Base-by-base conservation (phyloP, 2,797 vertebrate species). In the Pagetopsis macropterus region DNA sequence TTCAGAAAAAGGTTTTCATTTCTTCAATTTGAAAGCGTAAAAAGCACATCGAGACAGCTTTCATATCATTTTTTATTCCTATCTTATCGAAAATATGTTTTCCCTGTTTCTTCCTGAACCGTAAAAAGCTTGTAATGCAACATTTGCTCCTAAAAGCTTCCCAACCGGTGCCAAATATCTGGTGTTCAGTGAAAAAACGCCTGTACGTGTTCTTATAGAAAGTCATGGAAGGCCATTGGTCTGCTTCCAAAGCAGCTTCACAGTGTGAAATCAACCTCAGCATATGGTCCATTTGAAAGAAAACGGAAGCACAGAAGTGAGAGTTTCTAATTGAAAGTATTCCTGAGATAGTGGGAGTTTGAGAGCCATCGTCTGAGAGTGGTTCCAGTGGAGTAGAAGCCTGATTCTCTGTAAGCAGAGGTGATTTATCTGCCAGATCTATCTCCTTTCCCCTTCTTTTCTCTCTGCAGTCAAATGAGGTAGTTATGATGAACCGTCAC, bases 401-500 rank as follows among this genome's bases (percentile, higher is more conserved):
- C 84, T 41, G 68, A 70, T 71, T 70, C 65, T 69, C 44, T 71
- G 62, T 73, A 65, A 75, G 70, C 78, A 16, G 27, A 81, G 70
- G 70, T 87, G 85, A 92, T 92, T 88, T 79, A 87, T 86, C 64
- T 54, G 37, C 58, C 63, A 27, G 27, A 27, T 27, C 27, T 27
- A 27, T 63, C 71, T 50, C 41, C 44, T 72, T 82, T 73, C 67
- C 52, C 80, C 72, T 75, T 52, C 61, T 70, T 51, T 54, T n/a
- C 46, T 68, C 60, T 37, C 61, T 84, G 66, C 31, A 31, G 73
- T 37, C 6, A 70, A 88, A 84, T 67, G 15, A 71, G 93, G 89
- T 83, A 81, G 92, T 91, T 92, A 90, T 90, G 78, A 88, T 90
- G 44, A 87, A 72, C 85, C 72, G 87, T 94, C 95, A 91, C 87